Conservation (phyloP, 2,888 invertebrate genomes). For the Agrochola lychnidis region DNA sequence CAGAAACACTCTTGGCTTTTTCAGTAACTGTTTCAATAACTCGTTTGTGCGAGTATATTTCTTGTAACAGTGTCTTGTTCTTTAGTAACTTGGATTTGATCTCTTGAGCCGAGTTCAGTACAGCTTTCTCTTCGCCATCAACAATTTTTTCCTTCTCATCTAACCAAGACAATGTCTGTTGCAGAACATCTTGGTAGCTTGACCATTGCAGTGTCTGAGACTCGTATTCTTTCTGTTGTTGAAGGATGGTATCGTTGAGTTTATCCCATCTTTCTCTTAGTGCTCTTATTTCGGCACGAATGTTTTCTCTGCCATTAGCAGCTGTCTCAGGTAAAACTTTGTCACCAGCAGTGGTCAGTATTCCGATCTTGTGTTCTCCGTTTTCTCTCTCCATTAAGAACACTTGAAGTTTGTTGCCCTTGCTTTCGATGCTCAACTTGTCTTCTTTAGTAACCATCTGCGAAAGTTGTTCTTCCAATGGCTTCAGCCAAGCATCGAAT, state of each 20-base stretch:
- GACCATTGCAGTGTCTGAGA: slow-evolving; percentile 95
- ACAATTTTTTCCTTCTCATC: slow-evolving; percentile 95
- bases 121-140: slow-evolving; percentile 92
- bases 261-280: slow-evolving; percentile 97
- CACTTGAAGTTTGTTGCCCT: slow-evolving; percentile 93
- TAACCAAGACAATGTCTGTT: slow-evolving; percentile 96
- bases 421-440: slow-evolving; percentile 92
- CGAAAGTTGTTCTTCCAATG: slow-evolving; percentile 92
- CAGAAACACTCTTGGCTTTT: slow-evolving; percentile 94
- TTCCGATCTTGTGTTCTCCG: slow-evolving; percentile 94
- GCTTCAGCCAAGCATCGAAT: slow-evolving; percentile 94
- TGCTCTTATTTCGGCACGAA: slow-evolving; percentile 95
- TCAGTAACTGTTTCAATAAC: slow-evolving; percentile 97
- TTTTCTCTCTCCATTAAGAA: slow-evolving; percentile 95
- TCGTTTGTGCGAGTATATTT: slow-evolving; percentile 96
- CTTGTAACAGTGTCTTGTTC: slow-evolving; percentile 96
- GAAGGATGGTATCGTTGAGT: slow-evolving; percentile 95
- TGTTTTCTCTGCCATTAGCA: slow-evolving; percentile 96
- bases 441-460: slow-evolving; percentile 92
- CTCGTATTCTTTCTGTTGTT: slow-evolving; percentile 96
- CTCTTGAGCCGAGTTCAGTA: slow-evolving; percentile 95
- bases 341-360: slow-evolving; percentile 95
- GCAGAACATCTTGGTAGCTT: slow-evolving; percentile 96
- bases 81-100: slow-evolving; percentile 95
- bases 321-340: slow-evolving; percentile 98